Percentiles rank a stretch among this genome's conserved stretches.
Conservation (phyloP, 1,140 invertebrate species). For the Pseudomyrmex cubaensis region DNA sequence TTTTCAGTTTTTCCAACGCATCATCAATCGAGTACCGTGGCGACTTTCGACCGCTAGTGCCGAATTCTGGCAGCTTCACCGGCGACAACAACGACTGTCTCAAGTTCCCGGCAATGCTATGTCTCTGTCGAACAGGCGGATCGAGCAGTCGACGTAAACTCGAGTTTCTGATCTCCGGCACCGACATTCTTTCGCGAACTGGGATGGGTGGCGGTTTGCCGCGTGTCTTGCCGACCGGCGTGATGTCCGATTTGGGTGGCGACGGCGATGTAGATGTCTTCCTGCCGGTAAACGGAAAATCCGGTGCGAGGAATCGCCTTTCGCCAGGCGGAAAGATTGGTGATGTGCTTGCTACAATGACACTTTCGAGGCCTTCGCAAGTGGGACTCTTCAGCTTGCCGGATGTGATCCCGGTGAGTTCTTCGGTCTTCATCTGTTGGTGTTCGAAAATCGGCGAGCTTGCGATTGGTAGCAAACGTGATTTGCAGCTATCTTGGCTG, state of each 20-base stretch:
- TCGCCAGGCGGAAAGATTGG: constrained; percentile 77
- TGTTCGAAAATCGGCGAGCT: constrained; percentile 81
- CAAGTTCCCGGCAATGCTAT: constrained; percentile 79
- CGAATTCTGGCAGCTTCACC: constrained; percentile 65
- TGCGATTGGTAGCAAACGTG: constrained; percentile 79
- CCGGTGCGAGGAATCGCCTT: constrained; percentile 67
- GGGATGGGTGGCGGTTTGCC: constrained; percentile 54
- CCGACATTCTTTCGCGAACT: constrained; percentile 79
- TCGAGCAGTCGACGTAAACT: constrained; percentile 81
- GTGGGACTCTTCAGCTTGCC: constrained; percentile 68
- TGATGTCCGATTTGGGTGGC: background rate
- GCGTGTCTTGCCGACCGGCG: constrained; percentile 22
- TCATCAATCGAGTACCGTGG: constrained; percentile 71
- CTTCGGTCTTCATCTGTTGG: constrained; percentile 68
- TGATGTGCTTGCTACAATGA: constrained; percentile 78
- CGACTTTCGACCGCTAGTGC: constrained; percentile 29
- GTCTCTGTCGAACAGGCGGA: constrained; percentile 80
- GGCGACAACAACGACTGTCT: constrained; percentile 68
- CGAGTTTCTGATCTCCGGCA: constrained; percentile 82
- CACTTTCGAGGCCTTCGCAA: constrained; percentile 75
- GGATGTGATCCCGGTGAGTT: constrained; percentile 15
- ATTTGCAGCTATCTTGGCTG: constrained; percentile 73
- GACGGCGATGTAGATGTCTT: constrained; percentile 15
- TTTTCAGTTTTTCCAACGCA: constrained; percentile 64
- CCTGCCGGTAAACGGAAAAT: constrained; percentile 52